Evolutionary conservation across 2,797 vertebrate species (phyloP).

Genomic region (Antrozous pallidus): DNA sequence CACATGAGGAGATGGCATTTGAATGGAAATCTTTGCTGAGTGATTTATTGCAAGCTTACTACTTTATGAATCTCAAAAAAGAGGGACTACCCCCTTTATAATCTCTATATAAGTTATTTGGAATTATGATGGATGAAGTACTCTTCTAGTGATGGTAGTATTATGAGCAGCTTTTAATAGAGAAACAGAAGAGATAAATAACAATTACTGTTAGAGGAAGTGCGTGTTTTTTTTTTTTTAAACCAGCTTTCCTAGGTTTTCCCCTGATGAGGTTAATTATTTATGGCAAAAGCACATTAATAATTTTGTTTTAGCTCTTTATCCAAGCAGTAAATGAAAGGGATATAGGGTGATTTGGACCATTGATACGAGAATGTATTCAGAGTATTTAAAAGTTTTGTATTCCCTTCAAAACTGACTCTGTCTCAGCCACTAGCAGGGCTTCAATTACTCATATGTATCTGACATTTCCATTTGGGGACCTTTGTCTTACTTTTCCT

Average conservation of each 20-base stretch:
- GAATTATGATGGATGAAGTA: slow-evolving; percentile 65
- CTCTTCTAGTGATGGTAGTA: slow-evolving; percentile 41
- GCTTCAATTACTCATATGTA: background rate
- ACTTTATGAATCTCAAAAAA: background rate
- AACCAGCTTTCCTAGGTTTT: slow-evolving; percentile 11
- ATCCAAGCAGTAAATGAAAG: slow-evolving; percentile 31
- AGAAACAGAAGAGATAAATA: slow-evolving; percentile 59
- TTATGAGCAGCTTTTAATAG: slow-evolving; percentile 62
- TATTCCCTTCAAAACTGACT: background rate
- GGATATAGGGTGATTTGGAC: background rate
- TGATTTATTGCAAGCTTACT: slow-evolving; percentile 40
- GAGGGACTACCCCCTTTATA: slow-evolving; percentile 35
- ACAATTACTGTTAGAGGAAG: slow-evolving; percentile 44
- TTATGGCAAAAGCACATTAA: slow-evolving; percentile 48
- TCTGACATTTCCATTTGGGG: background rate
- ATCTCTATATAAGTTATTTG: background rate
- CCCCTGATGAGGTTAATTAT: slow-evolving; percentile 57
- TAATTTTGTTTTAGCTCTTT: slow-evolving; percentile 60
- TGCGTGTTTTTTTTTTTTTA: background rate
- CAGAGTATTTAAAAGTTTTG: slow-evolving; percentile 39
- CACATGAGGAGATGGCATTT: background rate
- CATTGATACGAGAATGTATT: background rate
- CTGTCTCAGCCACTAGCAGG: background rate
- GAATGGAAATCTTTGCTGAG: background rate
- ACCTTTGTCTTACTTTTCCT: background rate